phyloP scores from a whole-genome alignment of 1,140 invertebrate species.

The Nymphalis io region DNA sequence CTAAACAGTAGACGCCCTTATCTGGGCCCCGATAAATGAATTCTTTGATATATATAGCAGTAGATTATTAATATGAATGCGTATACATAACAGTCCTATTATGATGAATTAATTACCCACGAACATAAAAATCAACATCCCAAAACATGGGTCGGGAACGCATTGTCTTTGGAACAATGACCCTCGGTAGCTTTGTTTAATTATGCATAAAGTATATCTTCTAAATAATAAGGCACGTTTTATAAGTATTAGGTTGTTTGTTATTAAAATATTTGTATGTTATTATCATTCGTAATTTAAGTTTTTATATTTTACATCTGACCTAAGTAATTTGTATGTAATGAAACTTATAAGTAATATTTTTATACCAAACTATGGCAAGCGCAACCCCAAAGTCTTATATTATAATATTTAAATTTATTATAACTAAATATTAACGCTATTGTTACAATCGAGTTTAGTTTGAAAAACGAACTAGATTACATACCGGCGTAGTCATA shows the following conservation, averaged over 20 bases:
- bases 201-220: constrained; percentile 37
- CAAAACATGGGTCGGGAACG: constrained; percentile 59
- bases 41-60: constrained; percentile 43
- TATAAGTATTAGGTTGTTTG: background rate
- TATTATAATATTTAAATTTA: no score
- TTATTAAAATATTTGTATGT: background rate
- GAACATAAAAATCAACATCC: constrained; percentile 51
- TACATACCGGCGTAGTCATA: constrained; percentile 53
- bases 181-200: constrained; percentile 42
- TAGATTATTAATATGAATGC: constrained; percentile 52
- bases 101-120: constrained; percentile 60
- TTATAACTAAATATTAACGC: background rate
- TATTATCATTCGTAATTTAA: background rate
- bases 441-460: background rate
- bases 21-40: constrained; percentile 47
- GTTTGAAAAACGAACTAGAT: background rate
- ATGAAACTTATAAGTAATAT: no score
- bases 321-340: no score
- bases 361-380: no score
- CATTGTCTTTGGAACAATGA: constrained; percentile 69
- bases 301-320: background rate
- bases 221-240: background rate
- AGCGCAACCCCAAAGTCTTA: no score
- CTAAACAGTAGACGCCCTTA: constrained; percentile 18
- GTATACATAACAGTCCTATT: constrained; percentile 34